phyloP scores from a whole-genome alignment of 2,888 invertebrate genomes.

The Lydus trimaculatus region DNA sequence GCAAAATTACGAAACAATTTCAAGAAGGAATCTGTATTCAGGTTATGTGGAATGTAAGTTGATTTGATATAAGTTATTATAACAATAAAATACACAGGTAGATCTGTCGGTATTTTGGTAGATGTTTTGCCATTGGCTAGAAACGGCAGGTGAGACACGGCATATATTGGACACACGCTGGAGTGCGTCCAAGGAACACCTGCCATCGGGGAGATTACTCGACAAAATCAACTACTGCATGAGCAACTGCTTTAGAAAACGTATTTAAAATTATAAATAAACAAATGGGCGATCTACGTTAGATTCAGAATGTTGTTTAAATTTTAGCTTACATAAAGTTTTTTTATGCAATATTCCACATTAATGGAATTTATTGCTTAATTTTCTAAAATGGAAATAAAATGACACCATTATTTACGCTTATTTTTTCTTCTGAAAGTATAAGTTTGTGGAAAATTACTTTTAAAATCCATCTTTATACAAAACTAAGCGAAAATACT shows the following conservation, averaged over 20 bases:
- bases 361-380: neutral
- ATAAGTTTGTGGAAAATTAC: neutral
- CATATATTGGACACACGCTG: slow-evolving; percentile 39
- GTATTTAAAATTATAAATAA: neutral
- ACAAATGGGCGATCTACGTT: neutral
- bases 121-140: slow-evolving; percentile 28
- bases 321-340: too few relatives aligned
- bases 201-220: slow-evolving; percentile 31
- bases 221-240: slow-evolving; percentile 24
- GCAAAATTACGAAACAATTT: neutral
- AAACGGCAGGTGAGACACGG: slow-evolving; percentile 38
- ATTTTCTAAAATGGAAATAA: neutral
- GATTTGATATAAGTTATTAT: slow-evolving; percentile 24
- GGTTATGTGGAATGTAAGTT: slow-evolving; percentile 24
- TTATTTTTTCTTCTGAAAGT: neutral
- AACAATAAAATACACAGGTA: slow-evolving; percentile 33
- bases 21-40: neutral
- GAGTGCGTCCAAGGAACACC: slow-evolving; percentile 36
- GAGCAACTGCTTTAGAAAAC: neutral
- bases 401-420: slow-evolving; percentile 1
- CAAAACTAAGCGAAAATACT: neutral
- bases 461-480: neutral
- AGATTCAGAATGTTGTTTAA: neutral
- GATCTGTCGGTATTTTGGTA: slow-evolving; percentile 27
- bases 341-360: neutral